These are phyloP conservation scores for Harpagifer antarcticus DNA, from an alignment of 2,797 vertebrate genomes.

Conservation along the genomic window DNA sequence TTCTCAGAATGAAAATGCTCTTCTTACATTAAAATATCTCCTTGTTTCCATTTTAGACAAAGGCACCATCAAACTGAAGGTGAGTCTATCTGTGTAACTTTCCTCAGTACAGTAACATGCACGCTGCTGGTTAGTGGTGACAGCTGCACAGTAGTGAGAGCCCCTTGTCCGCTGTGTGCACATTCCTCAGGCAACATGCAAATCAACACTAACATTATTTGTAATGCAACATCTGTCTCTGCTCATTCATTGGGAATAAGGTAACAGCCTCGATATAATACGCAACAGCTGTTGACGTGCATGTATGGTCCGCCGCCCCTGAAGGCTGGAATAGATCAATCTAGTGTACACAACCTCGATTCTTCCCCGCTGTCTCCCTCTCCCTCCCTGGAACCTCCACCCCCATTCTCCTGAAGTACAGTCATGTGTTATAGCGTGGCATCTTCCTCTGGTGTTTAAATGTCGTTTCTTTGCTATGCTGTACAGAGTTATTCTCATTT, in stretches of 20 bases:
- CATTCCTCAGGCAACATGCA: constrained; percentile 79
- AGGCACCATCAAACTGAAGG: constrained; percentile 93
- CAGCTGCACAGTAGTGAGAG: constrained; percentile 80
- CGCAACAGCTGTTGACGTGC: constrained; percentile 82
- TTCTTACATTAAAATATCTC: constrained; percentile 22
- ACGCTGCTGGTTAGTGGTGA: constrained; percentile 52
- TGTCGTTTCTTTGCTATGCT: constrained; percentile 14
- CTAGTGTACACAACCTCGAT: constrained; percentile 70
- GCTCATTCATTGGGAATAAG: constrained; percentile 81
- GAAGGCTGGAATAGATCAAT: constrained; percentile 81
- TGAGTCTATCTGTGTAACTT: constrained; percentile 77
- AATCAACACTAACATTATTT: constrained; percentile 80
- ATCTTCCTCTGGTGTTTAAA: constrained; percentile 43
- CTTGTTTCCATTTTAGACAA: constrained; percentile 87
- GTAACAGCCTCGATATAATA: constrained; percentile 81
- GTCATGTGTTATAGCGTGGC: constrained; percentile 61
- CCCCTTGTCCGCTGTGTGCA: constrained; percentile 62
- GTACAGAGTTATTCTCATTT: too few species aligned
- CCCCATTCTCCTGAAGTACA: constrained; percentile 67
- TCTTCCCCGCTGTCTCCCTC: constrained; percentile 50
- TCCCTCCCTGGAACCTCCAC: constrained; percentile 66
- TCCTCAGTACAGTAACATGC: constrained; percentile 15
- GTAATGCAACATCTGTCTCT: constrained; percentile 81
- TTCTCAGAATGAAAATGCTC: background rate
- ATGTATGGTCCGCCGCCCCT: constrained; percentile 76